Conservation (phyloP, 2,113 vertebrate genomes). For the Neolamprologus ventralis region DNA sequence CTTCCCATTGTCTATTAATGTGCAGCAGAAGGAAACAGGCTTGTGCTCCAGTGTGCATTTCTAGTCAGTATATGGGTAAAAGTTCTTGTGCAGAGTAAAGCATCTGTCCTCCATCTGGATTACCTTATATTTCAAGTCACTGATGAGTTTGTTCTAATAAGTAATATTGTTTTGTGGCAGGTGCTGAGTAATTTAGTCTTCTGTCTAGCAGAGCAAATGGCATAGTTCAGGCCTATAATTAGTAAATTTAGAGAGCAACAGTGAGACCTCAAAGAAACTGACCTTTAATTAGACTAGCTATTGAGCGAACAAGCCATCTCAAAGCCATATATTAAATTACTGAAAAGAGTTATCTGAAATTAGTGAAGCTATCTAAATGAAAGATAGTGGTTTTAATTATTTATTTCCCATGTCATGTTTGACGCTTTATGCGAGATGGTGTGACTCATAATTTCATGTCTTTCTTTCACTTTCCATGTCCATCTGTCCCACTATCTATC, state of each 20-base stretch:
- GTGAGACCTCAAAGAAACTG: not conserved
- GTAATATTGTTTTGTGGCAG: not conserved
- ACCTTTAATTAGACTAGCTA: constrained; percentile 10
- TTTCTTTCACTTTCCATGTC: not conserved
- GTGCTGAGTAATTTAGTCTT: constrained; percentile 7
- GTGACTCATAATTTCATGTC: not conserved
- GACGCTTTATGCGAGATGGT: not conserved
- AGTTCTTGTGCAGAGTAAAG: not conserved
- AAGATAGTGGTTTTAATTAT: not conserved
- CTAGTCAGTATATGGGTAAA: not conserved
- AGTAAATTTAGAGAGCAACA: constrained; percentile 3
- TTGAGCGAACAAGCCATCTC: not conserved
- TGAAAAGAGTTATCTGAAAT: not conserved
- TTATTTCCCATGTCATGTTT: not conserved
- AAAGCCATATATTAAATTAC: not conserved
- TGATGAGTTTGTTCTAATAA: not conserved
- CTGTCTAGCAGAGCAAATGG: not conserved
- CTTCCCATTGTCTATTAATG: not conserved
- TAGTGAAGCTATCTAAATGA: not conserved
- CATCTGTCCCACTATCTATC: not conserved
- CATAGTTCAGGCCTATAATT: not conserved
- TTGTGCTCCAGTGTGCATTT: not conserved
- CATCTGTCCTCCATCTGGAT: not conserved
- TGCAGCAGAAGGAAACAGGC: not conserved
- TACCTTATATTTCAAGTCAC: not conserved